Conservation (phyloP, 2,113 vertebrate species). For the Atherinomorus stipes region DNA sequence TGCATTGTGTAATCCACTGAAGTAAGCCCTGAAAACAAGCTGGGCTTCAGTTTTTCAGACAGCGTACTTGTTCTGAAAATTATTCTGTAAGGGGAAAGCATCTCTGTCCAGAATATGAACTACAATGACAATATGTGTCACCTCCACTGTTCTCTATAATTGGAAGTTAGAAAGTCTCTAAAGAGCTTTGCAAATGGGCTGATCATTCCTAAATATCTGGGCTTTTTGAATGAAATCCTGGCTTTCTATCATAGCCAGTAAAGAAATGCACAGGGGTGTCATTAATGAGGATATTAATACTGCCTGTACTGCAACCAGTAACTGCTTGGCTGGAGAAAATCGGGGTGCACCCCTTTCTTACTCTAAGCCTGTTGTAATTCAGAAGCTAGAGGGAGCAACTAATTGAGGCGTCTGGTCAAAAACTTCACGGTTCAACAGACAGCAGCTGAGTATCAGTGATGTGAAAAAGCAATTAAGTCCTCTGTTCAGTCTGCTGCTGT, state of each 20-base stretch:
- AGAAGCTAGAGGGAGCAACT: slow-evolving; percentile 11
- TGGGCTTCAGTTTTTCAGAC: not conserved
- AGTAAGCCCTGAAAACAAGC: not conserved
- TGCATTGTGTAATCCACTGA: not conserved
- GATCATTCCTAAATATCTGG: slow-evolving; percentile 13
- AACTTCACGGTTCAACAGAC: slow-evolving; percentile 17
- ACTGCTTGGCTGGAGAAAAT: slow-evolving; percentile 16
- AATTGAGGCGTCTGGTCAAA: slow-evolving; percentile 22
- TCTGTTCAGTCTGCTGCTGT: slow-evolving; percentile 8
- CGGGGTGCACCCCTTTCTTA: slow-evolving; percentile 15
- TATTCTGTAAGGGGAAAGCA: not conserved
- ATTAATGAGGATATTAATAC: not conserved
- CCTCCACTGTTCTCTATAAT: slow-evolving; percentile 14
- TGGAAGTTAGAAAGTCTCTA: slow-evolving; percentile 18
- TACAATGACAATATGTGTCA: not conserved
- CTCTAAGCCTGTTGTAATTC: slow-evolving; percentile 1
- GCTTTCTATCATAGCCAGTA: slow-evolving; percentile 30
- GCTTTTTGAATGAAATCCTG: slow-evolving; percentile 23
- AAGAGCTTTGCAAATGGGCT: slow-evolving; percentile 7
- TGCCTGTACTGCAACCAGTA: slow-evolving; percentile 6
- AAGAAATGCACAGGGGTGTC: slow-evolving; percentile 3
- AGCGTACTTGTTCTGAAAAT: slow-evolving; percentile 1
- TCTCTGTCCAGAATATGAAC: not conserved
- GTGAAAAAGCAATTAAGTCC: slow-evolving; percentile 42
- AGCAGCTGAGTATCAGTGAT: slow-evolving; percentile 33